Percentiles rank a stretch among this genome's conserved stretches.
phyloP scores from a whole-genome alignment of 2,113 vertebrate genomes.

The Crotalus tigris region DNA sequence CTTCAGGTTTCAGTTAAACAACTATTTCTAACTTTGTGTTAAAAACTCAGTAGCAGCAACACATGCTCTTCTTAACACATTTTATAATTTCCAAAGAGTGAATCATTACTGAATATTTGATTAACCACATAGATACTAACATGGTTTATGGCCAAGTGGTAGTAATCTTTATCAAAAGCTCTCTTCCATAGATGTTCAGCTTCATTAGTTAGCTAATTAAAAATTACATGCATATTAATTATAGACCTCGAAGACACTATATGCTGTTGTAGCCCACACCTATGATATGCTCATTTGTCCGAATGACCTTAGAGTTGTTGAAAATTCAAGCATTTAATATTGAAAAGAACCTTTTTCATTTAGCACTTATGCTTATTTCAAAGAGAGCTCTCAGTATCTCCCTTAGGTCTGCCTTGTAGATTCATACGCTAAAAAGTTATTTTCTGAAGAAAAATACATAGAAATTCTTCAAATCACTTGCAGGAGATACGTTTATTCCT shows the following conservation, averaged over 20 bases:
- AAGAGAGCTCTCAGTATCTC: neutral
- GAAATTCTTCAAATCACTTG: neutral
- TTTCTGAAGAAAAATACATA: constrained; percentile 1
- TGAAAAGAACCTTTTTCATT: constrained; percentile 11
- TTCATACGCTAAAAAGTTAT: constrained; percentile 17
- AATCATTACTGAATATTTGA: neutral
- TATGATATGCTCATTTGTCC: neutral
- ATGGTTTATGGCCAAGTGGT: neutral
- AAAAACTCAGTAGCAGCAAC: neutral
- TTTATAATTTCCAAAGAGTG: neutral
- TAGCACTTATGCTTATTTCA: constrained; percentile 4
- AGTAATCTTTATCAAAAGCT: neutral
- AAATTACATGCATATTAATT: neutral
- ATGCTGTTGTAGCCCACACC: neutral
- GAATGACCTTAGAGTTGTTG: neutral
- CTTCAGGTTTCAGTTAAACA: neutral
- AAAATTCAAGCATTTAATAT: constrained; percentile 8
- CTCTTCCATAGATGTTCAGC: neutral
- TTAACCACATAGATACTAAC: neutral
- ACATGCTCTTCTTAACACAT: neutral
- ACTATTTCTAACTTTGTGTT: neutral
- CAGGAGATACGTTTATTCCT: neutral
- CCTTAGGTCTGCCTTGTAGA: constrained; percentile 8
- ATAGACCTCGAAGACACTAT: neutral
- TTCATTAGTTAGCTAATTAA: neutral